These are phyloP conservation scores for Chalcosyrphus nemorum DNA, from an alignment of 2,888 invertebrate genomes.

Conservation along the genomic window DNA sequence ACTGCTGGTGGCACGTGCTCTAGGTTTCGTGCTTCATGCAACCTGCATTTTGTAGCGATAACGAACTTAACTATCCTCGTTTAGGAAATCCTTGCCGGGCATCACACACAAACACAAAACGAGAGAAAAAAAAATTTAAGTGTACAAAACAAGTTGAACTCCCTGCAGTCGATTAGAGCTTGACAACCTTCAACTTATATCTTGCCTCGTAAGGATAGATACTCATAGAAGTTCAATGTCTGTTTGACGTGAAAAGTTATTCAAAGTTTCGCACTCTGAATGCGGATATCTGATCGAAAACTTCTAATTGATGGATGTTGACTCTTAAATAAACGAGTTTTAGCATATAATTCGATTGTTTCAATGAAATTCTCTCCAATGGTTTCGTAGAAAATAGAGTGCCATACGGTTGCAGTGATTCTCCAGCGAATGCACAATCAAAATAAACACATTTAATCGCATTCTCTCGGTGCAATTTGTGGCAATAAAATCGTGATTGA, in stretches of 20 bases:
- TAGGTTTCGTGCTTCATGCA: constrained; percentile 30
- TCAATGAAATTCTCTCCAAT: neutral
- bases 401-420: neutral
- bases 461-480: constrained; percentile 6
- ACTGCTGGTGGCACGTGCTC: constrained; percentile 30
- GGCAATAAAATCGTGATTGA: constrained; percentile 39
- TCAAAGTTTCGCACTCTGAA: constrained; percentile 2
- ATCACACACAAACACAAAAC: neutral
- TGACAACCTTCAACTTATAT: neutral
- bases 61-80: constrained; percentile 56
- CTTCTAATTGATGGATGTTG: constrained; percentile 38
- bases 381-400: neutral
- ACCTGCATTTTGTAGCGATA: constrained; percentile 46
- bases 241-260: constrained; percentile 17
- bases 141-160: constrained; percentile 1
- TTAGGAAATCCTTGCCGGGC: constrained; percentile 22
- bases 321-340: constrained; percentile 24
- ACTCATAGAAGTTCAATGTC: neutral
- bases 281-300: constrained; percentile 35
- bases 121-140: neutral
- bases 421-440: constrained; percentile 10
- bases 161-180: neutral
- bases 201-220: neutral
- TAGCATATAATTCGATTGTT: neutral
- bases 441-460: constrained; percentile 32